Percentiles rank a stretch among this genome's conserved stretches.
These are phyloP conservation scores for Etheostoma cragini DNA, from an alignment of 2,113 vertebrate species.

Conservation along the genomic window DNA sequence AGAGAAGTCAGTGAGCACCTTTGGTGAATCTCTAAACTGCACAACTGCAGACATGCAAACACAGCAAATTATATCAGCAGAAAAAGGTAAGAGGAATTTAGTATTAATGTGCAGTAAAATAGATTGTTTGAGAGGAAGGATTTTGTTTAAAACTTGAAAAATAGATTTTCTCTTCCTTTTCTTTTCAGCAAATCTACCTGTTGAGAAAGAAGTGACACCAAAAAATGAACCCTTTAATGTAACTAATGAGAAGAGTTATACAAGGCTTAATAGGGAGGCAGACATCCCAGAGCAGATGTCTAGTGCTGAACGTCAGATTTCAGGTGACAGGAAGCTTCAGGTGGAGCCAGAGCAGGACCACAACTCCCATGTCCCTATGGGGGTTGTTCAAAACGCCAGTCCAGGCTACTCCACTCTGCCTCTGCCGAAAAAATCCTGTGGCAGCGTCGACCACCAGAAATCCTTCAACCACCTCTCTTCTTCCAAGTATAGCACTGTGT, in stretches of 20 bases:
- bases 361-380: slow-evolving; percentile 13
- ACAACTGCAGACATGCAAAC: slow-evolving; percentile 6
- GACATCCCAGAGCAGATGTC: slow-evolving; percentile 14
- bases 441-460: slow-evolving; percentile 64
- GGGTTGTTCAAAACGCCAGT: slow-evolving; percentile 50
- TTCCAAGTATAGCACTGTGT: slow-evolving; percentile 92
- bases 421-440: slow-evolving; percentile 61
- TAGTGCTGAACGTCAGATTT: slow-evolving; percentile 10
- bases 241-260: background rate
- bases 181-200: slow-evolving; percentile 36
- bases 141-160: slow-evolving; percentile 13
- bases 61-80: background rate
- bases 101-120: background rate
- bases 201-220: slow-evolving; percentile 13
- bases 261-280: slow-evolving; percentile 6
- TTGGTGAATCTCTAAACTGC: background rate
- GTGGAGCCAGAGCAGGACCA: slow-evolving; percentile 37
- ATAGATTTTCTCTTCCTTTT: background rate
- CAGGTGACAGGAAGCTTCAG: slow-evolving; percentile 27
- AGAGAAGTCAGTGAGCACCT: slow-evolving; percentile 1
- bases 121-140: background rate
- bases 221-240: slow-evolving; percentile 1
- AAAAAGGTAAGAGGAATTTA: slow-evolving; percentile 54
- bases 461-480: slow-evolving; percentile 86
- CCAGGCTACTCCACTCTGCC: slow-evolving; percentile 70